Evolutionary conservation across 2,113 vertebrate species (phyloP).

Genomic region (Varanus salvator): DNA sequence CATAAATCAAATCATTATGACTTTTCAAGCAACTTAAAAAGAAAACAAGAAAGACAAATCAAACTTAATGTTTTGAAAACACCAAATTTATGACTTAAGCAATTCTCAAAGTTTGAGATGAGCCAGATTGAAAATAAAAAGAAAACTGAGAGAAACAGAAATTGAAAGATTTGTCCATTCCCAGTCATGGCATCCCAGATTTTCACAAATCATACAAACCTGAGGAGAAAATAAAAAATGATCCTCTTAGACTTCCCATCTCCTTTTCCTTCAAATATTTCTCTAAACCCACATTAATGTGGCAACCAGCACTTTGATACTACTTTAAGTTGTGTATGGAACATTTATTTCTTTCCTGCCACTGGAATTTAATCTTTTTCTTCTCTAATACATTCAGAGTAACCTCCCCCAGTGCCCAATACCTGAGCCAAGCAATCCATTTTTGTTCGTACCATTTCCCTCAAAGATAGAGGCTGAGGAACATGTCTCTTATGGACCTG

Average conservation of each 20-base stretch:
- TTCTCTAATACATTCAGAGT: not conserved
- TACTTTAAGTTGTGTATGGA: not conserved
- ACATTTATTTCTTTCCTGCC: slow-evolving; percentile 6
- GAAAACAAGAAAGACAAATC: too few species aligned
- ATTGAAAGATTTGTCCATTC: not conserved
- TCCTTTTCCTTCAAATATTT: not conserved
- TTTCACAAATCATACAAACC: not conserved
- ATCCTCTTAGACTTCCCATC: not conserved
- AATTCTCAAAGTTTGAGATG: too few species aligned
- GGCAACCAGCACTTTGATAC: not conserved
- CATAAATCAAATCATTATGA: too few species aligned
- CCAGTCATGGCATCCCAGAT: not conserved
- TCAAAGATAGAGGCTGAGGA: not conserved
- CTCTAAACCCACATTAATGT: not conserved
- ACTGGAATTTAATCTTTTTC: not conserved
- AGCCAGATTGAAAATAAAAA: too few species aligned
- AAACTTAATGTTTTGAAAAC: too few species aligned
- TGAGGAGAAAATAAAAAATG: not conserved
- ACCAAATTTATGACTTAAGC: too few species aligned
- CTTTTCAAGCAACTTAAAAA: too few species aligned
- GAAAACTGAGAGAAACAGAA: too few species aligned
- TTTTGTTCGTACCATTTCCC: not conserved
- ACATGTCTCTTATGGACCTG: not conserved
- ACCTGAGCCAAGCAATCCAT: not conserved
- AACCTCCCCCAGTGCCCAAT: not conserved